Evolutionary conservation across 2,113 vertebrate genomes (phyloP), one percentile per base, ranked within the genome.

Genomic region (Okapia johnstoni): DNA sequence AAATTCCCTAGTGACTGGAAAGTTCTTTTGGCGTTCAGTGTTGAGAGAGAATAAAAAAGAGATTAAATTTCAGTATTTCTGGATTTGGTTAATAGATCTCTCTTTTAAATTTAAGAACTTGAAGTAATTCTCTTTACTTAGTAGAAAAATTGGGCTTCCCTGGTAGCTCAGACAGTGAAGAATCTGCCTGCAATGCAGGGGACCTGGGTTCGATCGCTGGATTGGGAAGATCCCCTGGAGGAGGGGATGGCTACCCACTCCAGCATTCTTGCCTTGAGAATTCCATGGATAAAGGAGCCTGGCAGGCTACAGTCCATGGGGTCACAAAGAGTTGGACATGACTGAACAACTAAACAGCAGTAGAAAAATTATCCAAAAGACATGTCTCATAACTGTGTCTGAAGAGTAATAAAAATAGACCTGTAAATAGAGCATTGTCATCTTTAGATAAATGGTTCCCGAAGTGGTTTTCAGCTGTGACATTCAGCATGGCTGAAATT

Each of bases 1-100:
- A 95, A 96, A 87, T 79, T 23, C 48, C 61, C 26, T 84, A 46
- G 52, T 96, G 92, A 88, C 63, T 70, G 43, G 73, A 81, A 95
- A 86, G 84, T 87, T 94, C 83, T 98, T 97, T 93, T 89, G 83
- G 57, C 95, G 70, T 93, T 89, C 94, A 89, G 0, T 97, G 86
- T 97, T 92, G 73, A 91, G 86, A 94, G 85, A 97, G 96, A 96
- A 93, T 87, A 96, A 96, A 96, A 96, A 94, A 90, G 77, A 96
- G 89, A 95, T 96, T 85, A 90, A 94, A 85, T 97, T 97, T 96
- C 96, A 87, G 52, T 66, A 84, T 97, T 97, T 98, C 97, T 98
- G 95, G 95, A 93, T 96, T 96, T 93, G 63, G 84, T 97, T 96
- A 96, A 57, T 96, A 96, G 90, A 93, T 80, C 92, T 81, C 55